A percentile compares a stretch with the other conserved stretches of the same genome.
Conservation (phyloP, 2,797 vertebrate species). For the Apogon hyalosoma region DNA sequence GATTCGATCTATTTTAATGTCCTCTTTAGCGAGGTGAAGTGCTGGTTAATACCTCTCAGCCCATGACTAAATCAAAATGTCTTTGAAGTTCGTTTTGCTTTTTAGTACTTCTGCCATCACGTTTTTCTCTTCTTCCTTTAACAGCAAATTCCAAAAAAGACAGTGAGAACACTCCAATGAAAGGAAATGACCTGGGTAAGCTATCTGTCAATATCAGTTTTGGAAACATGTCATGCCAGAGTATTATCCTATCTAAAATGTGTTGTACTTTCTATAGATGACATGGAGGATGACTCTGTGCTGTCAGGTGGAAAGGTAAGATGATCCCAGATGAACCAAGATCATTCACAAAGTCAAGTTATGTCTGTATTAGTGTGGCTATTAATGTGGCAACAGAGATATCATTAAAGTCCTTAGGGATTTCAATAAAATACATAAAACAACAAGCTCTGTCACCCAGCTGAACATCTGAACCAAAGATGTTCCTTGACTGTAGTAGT, state of each 20-base stretch:
- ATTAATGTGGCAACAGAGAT: too few relatives aligned
- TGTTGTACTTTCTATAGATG: slow-evolving; percentile 85
- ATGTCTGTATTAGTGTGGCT: too few relatives aligned
- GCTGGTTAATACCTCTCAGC: slow-evolving; percentile 31
- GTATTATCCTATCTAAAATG: not conserved
- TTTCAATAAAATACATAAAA: too few relatives aligned
- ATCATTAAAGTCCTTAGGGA: too few relatives aligned
- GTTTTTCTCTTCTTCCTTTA: too few relatives aligned
- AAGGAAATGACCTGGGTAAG: slow-evolving; percentile 94
- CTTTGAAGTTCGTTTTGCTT: slow-evolving; percentile 6
- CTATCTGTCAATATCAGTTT: not conserved
- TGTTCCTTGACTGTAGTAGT: too few relatives aligned
- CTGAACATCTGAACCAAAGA: too few relatives aligned
- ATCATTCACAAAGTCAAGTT: not conserved
- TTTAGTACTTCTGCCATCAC: not conserved
- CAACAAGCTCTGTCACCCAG: too few relatives aligned
- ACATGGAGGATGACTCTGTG: slow-evolving; percentile 94
- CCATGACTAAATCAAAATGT: slow-evolving; percentile 23
- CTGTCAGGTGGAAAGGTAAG: slow-evolving; percentile 93
- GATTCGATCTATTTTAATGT: slow-evolving; percentile 39
- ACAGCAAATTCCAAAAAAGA: slow-evolving; percentile 96
- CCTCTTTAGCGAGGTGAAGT: slow-evolving; percentile 33
- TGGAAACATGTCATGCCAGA: rapidly evolving
- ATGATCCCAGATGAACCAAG: not conserved
- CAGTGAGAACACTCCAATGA: slow-evolving; percentile 92